These are phyloP conservation scores for Coreius guichenoti DNA, from an alignment of 2,797 vertebrate genomes.

Conservation along the genomic window DNA sequence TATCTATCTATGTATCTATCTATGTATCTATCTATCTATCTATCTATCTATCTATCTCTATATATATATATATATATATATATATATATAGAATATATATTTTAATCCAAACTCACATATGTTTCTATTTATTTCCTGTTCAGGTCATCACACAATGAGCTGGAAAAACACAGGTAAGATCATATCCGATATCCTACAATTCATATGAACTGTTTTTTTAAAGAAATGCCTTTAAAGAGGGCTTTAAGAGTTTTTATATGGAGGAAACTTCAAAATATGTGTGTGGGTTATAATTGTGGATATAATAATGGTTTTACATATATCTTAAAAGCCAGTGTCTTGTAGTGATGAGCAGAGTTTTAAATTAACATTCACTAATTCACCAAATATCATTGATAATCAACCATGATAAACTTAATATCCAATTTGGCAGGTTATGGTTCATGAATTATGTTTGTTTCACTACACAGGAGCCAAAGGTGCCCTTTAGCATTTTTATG, in stretches of 20 bases:
- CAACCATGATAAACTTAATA: not conserved
- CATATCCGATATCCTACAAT: not conserved
- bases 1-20: too few relatives aligned
- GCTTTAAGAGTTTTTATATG: not conserved
- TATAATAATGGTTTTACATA: not conserved
- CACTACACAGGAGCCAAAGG: not conserved
- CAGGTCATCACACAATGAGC: conserved; percentile 94
- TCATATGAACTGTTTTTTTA: not conserved
- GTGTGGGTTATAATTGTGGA: not conserved
- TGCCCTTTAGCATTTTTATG: not conserved
- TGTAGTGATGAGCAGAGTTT: not conserved
- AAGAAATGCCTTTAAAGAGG: not conserved
- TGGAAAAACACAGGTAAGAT: conserved; percentile 99
- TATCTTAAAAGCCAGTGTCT: not conserved
- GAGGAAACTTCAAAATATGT: not conserved
- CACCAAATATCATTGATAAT: not conserved
- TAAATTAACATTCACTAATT: not conserved
- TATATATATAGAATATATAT: too few relatives aligned
- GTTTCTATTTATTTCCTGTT: conserved; percentile 60
- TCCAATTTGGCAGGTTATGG: not conserved
- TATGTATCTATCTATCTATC: too few relatives aligned
- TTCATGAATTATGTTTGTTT: not conserved
- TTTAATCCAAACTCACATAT: conserved; percentile 9
- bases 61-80: too few relatives aligned
- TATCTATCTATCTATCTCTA: too few relatives aligned